phyloP scores from a whole-genome alignment of 2,113 vertebrate genomes.

The Malurus melanocephalus region DNA sequence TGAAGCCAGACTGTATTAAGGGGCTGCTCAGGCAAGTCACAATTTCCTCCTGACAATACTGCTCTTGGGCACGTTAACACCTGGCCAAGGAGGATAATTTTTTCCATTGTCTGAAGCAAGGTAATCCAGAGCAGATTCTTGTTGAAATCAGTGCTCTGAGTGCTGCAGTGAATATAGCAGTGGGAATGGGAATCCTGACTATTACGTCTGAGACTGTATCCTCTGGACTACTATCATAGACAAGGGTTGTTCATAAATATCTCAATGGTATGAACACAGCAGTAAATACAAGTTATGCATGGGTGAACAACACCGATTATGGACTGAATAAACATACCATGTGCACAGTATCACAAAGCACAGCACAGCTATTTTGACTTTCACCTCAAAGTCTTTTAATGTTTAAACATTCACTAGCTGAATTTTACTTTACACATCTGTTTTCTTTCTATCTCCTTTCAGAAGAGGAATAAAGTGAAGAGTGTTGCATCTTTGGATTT shows the following conservation, averaged over 20 bases:
- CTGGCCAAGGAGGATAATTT: neutral
- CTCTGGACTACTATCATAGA: neutral
- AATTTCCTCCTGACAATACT: neutral
- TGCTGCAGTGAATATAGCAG: neutral
- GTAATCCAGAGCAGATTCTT: neutral
- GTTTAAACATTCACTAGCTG: conserved; percentile 31
- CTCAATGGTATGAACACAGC: conserved; percentile 40
- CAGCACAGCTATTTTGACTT: conserved; percentile 62
- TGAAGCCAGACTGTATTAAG: neutral
- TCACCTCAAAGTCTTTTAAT: conserved; percentile 50
- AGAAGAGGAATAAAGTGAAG: conserved; percentile 51
- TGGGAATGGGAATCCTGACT: neutral
- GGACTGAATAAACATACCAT: conserved; percentile 57
- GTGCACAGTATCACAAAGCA: conserved; percentile 60
- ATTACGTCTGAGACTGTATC: neutral
- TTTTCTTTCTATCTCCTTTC: conserved; percentile 10
- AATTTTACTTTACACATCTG: conserved; percentile 22
- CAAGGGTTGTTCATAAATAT: neutral
- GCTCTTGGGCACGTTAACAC: neutral
- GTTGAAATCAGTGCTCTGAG: neutral
- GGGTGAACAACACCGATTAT: conserved; percentile 41
- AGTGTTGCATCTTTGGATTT: neutral
- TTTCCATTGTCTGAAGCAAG: neutral
- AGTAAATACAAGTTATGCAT: conserved; percentile 34
- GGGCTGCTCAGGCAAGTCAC: neutral